phyloP scores from a whole-genome alignment of 2,113 vertebrate genomes.

The Psittacus erithacus region DNA sequence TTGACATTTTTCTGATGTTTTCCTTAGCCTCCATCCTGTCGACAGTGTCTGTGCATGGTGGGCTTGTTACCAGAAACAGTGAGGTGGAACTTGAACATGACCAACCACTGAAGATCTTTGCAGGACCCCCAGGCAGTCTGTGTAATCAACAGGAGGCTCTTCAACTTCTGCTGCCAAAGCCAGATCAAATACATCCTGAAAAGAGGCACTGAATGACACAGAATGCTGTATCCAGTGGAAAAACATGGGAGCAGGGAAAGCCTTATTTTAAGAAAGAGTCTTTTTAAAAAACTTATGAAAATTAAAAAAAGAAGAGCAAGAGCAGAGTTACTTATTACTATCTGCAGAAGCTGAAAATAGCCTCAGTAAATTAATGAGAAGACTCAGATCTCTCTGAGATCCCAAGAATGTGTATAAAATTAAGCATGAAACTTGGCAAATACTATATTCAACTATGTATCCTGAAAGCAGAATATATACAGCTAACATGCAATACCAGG shows the following conservation, averaged over 20 bases:
- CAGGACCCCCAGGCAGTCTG: background rate
- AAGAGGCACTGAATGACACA: background rate
- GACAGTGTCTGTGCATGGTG: background rate
- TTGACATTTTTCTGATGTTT: background rate
- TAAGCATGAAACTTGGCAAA: background rate
- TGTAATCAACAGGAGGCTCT: background rate
- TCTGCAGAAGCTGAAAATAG: background rate
- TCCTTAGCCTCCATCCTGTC: background rate
- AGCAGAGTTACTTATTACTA: background rate
- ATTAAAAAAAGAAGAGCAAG: background rate
- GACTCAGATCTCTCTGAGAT: background rate
- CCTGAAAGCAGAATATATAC: background rate
- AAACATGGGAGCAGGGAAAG: background rate
- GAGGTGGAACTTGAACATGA: background rate
- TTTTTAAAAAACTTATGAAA: background rate
- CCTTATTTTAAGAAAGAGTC: background rate
- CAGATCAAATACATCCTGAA: background rate
- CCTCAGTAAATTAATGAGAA: background rate
- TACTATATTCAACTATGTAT: background rate
- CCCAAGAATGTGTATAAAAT: background rate
- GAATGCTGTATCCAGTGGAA: background rate
- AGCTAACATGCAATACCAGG: background rate
- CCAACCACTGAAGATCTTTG: fast-evolving
- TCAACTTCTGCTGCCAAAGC: background rate
- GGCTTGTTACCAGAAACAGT: background rate